Evolutionary conservation across 1,140 invertebrate species (phyloP).

Genomic region (Pseudomyrmex sp.): DNA sequence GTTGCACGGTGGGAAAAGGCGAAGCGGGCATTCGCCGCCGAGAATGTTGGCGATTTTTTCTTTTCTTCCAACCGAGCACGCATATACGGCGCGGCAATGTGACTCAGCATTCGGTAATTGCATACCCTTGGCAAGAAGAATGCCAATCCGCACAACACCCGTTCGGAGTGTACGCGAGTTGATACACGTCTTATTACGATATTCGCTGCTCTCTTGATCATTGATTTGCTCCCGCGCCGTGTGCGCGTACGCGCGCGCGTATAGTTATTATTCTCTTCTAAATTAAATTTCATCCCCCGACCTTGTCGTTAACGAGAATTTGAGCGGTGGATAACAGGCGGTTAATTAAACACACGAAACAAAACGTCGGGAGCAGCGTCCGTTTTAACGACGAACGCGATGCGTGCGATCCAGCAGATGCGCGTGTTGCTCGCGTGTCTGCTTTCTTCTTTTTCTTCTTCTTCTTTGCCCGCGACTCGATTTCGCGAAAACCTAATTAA

Average conservation of each 20-base stretch:
- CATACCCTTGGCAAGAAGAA: constrained; percentile 48
- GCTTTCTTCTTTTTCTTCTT: neutral
- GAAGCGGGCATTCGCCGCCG: constrained; percentile 49
- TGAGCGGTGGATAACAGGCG: constrained; percentile 68
- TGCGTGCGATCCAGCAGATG: constrained; percentile 53
- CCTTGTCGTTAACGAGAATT: constrained; percentile 56
- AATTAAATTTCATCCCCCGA: constrained; percentile 42
- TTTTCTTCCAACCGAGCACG: constrained; percentile 6
- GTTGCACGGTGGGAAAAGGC: constrained; percentile 45
- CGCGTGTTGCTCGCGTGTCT: constrained; percentile 59
- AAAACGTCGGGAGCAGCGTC: constrained; percentile 69
- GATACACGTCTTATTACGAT: neutral
- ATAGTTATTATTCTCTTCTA: constrained; percentile 8
- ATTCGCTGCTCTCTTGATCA: neutral
- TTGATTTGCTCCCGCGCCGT: neutral
- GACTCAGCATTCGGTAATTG: constrained; percentile 61
- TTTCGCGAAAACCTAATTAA: constrained; percentile 71
- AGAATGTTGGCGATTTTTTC: constrained; percentile 69
- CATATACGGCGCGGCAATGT: constrained; percentile 16
- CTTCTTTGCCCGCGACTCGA: constrained; percentile 27
- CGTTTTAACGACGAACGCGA: constrained; percentile 37
- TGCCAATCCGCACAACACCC: constrained; percentile 10
- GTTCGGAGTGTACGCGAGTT: neutral
- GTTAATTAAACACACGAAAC: constrained; percentile 79
- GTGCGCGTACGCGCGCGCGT: neutral